Evolutionary conservation across 2,113 vertebrate genomes (phyloP).

Genomic region (Chitala chitala): DNA sequence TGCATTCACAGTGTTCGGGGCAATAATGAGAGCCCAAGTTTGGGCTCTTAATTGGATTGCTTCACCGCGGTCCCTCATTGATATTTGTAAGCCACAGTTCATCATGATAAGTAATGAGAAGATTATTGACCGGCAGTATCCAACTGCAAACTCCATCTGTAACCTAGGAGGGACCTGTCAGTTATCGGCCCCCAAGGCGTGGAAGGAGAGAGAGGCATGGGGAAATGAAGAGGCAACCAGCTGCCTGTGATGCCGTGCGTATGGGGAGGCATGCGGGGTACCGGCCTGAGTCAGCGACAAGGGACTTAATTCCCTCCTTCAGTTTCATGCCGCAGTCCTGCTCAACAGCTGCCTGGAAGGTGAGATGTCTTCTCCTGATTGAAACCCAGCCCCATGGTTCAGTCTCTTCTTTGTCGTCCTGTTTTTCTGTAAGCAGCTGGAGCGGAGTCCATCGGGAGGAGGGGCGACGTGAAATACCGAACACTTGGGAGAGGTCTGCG

Average conservation of each 20-base stretch:
- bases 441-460: neutral
- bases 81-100: constrained; percentile 69
- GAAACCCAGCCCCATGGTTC: neutral
- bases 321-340: neutral
- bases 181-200: constrained; percentile 30
- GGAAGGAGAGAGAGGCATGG: constrained; percentile 18
- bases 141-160: constrained; percentile 61
- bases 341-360: neutral
- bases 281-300: constrained; percentile 2
- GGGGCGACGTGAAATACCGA: neutral
- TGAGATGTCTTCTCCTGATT: neutral
- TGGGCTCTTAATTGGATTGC: constrained; percentile 70
- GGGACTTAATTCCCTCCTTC: neutral
- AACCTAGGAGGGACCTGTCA: constrained; percentile 43
- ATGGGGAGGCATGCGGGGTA: neutral
- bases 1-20: constrained; percentile 65
- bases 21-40: constrained; percentile 65
- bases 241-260: neutral
- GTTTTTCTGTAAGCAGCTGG: neutral
- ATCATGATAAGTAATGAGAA: constrained; percentile 74
- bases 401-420: neutral
- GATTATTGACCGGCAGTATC: constrained; percentile 66
- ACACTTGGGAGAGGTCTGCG: neutral
- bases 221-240: neutral
- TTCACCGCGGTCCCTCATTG: constrained; percentile 67